Conservation (phyloP, 53 echinoderm and acorn worm genomes). For the Temnopleurus reevesii region DNA sequence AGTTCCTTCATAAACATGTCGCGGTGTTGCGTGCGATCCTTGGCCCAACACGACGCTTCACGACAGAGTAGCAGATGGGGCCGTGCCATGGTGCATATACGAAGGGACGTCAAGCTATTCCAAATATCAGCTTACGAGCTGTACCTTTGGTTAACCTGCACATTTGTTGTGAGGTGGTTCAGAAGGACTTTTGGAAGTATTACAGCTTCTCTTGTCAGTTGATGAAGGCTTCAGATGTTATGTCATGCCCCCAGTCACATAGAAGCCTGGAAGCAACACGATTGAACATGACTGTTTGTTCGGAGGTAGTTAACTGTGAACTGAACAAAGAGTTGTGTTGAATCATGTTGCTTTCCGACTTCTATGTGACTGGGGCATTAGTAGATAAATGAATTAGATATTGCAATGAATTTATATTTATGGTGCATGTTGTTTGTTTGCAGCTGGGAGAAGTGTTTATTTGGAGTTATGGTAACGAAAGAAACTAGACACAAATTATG, state of each 20-base stretch:
- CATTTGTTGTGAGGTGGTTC: constrained; percentile 29
- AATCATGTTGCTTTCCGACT: too few relatives aligned
- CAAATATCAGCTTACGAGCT: constrained; percentile 83
- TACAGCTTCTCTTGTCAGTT: background rate
- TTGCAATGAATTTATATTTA: too few relatives aligned
- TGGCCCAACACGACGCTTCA: constrained; percentile 70
- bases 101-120: constrained; percentile 61
- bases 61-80: constrained; percentile 59
- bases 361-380: too few relatives aligned
- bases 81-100: constrained; percentile 57
- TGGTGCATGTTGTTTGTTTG: background rate
- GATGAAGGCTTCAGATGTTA: constrained; percentile 25
- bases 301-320: too few relatives aligned
- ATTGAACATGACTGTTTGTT: too few relatives aligned
- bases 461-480: background rate
- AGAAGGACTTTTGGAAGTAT: constrained; percentile 28
- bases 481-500: too few relatives aligned
- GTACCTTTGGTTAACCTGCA: constrained; percentile 66
- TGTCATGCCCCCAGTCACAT: too few relatives aligned
- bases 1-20: constrained; percentile 99
- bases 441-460: background rate
- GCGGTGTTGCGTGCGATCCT: constrained; percentile 86
- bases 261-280: too few relatives aligned
- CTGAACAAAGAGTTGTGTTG: too few relatives aligned
- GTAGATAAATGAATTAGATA: too few relatives aligned